Percentiles rank a stretch among this genome's conserved stretches.
These are phyloP conservation scores for Apolygus lucorum DNA, from an alignment of 1,140 invertebrate genomes.

Conservation along the genomic window DNA sequence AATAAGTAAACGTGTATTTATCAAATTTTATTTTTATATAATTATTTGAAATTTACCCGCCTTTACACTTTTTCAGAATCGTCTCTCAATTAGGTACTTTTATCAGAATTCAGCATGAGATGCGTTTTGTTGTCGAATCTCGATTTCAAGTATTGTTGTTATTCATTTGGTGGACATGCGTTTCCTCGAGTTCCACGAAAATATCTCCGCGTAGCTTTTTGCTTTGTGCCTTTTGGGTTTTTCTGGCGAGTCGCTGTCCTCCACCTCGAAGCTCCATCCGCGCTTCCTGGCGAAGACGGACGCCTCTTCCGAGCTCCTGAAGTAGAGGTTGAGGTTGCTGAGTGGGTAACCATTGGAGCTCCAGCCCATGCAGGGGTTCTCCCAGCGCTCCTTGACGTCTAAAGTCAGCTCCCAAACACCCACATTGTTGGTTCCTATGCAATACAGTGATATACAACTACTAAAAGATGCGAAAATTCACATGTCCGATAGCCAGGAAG, in stretches of 20 bases:
- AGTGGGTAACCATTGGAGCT: constrained; percentile 13
- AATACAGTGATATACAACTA: too few relatives aligned
- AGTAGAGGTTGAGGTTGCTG: constrained; percentile 1
- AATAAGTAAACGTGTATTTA: background rate
- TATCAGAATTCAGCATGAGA: background rate
- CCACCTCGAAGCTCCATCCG: constrained; percentile 19
- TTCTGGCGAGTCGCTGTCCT: background rate
- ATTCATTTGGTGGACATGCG: background rate
- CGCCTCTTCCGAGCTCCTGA: constrained; percentile 12
- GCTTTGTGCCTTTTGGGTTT: background rate
- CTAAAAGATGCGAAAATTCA: too few relatives aligned
- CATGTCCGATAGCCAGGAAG: too few relatives aligned
- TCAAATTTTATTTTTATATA: background rate
- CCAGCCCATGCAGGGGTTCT: constrained; percentile 6
- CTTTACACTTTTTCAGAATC: background rate
- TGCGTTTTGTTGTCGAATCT: too few relatives aligned
- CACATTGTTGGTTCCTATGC: background rate
- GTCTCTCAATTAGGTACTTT: background rate
- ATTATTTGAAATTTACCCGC: too few relatives aligned
- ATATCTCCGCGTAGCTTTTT: background rate
- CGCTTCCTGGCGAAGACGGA: constrained; percentile 10
- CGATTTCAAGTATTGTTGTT: too few relatives aligned
- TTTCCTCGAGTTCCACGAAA: background rate
- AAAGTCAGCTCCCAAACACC: background rate
- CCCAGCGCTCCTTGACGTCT: background rate